Evolutionary conservation across 2,113 vertebrate genomes (phyloP).

Genomic region (Dascyllus trimaculatus): DNA sequence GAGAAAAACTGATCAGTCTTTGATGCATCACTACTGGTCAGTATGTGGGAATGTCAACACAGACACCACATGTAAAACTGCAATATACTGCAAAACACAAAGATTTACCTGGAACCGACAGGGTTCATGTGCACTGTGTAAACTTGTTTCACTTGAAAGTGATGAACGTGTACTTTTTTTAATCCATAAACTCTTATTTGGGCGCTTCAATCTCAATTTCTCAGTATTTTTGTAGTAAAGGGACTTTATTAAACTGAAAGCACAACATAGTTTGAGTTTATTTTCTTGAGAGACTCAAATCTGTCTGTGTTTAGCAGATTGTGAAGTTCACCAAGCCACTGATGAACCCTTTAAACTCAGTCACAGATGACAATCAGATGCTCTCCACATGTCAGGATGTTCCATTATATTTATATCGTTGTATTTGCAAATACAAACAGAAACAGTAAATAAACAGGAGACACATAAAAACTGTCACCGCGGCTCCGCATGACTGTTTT

Average conservation of each 20-base stretch:
- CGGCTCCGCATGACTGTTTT: slow-evolving; percentile 37
- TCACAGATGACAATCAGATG: slow-evolving; percentile 27
- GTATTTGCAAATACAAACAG: slow-evolving; percentile 19
- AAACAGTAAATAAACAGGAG: slow-evolving; percentile 32
- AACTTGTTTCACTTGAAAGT: too few species aligned
- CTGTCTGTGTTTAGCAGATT: neutral
- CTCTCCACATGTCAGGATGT: slow-evolving; percentile 42
- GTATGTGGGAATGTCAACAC: too few species aligned
- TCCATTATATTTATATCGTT: slow-evolving; percentile 17
- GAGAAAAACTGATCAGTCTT: too few species aligned
- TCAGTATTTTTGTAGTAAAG: too few species aligned
- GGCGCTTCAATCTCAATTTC: neutral
- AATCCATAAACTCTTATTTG: too few species aligned
- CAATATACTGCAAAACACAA: too few species aligned
- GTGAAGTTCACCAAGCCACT: neutral
- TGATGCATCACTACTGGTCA: too few species aligned
- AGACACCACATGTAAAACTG: too few species aligned
- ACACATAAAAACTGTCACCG: slow-evolving; percentile 22
- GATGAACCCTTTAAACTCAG: slow-evolving; percentile 22
- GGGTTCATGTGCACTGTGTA: too few species aligned
- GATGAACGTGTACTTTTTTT: too few species aligned
- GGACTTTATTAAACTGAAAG: neutral
- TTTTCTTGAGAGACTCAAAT: too few species aligned
- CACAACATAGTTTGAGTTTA: neutral
- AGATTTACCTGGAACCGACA: too few species aligned